Percentiles rank a stretch among this genome's conserved stretches.
These are phyloP conservation scores for Temnothorax ravouxi DNA, from an alignment of 2,888 invertebrate species.

Conservation along the genomic window DNA sequence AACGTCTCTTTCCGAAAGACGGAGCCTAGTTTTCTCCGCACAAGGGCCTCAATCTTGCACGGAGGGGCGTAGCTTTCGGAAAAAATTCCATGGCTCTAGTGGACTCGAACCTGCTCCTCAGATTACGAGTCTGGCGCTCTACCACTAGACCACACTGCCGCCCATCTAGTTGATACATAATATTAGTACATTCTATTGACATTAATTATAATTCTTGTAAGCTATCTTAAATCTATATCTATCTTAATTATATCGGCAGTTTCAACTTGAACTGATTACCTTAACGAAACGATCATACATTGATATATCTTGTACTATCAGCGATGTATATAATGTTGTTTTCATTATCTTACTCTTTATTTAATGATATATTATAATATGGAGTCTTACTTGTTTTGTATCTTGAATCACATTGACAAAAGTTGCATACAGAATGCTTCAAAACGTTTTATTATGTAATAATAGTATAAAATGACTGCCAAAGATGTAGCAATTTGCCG, in stretches of 20 bases:
- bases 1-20: too few relatives aligned
- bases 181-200: constrained; percentile 8
- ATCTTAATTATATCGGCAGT: constrained; percentile 49
- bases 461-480: constrained; percentile 3
- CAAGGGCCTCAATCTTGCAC: too few relatives aligned
- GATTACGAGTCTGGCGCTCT: too few relatives aligned
- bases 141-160: too few relatives aligned
- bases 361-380: constrained; percentile 17
- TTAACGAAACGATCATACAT: constrained; percentile 3
- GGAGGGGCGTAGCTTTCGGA: too few relatives aligned
- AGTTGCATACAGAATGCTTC: not conserved
- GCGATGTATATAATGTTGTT: constrained; percentile 3
- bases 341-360: not conserved
- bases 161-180: constrained; percentile 23
- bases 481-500: not conserved
- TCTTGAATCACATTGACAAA: constrained; percentile 39
- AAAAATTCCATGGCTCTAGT: too few relatives aligned
- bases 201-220: constrained; percentile 35
- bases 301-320: constrained; percentile 20
- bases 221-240: constrained; percentile 18
- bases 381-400: constrained; percentile 8
- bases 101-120: too few relatives aligned
- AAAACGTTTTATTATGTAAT: constrained; percentile 2
- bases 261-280: constrained; percentile 34
- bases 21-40: too few relatives aligned